Evolutionary conservation across 2,888 invertebrate species (phyloP).

Genomic region (Hipparchia sbordonii): DNA sequence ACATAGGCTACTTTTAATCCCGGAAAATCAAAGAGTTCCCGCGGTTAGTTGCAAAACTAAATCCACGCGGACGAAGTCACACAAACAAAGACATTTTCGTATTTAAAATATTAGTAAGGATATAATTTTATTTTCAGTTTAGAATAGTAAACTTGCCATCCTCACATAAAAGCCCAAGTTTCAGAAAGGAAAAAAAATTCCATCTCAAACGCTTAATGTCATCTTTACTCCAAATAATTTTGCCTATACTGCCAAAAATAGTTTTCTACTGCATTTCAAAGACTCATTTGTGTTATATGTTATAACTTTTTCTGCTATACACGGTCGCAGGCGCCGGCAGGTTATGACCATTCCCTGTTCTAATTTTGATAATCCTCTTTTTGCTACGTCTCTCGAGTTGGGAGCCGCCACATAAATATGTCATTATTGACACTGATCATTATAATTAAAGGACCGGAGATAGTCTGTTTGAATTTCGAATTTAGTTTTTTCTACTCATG

Average conservation of each 20-base stretch:
- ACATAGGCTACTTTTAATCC: too few relatives aligned
- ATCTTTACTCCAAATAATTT: neutral
- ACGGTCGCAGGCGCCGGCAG: slow-evolving; percentile 71
- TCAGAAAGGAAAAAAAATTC: too few relatives aligned
- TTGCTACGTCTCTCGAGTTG: slow-evolving; percentile 43
- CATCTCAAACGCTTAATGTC: neutral
- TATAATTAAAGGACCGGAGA: slow-evolving; percentile 59
- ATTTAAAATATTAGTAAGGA: too few relatives aligned
- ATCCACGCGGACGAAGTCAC: too few relatives aligned
- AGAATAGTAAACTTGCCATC: too few relatives aligned
- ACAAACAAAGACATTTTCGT: too few relatives aligned
- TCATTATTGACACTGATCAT: slow-evolving; percentile 76
- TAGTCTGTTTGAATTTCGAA: slow-evolving; percentile 20
- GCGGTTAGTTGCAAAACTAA: too few relatives aligned
- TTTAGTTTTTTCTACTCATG: neutral
- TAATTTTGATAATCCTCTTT: slow-evolving; percentile 64
- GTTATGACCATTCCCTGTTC: slow-evolving; percentile 55
- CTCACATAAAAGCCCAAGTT: too few relatives aligned
- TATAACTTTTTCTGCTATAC: slow-evolving; percentile 65
- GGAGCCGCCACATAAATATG: slow-evolving; percentile 65
- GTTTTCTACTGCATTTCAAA: slow-evolving; percentile 53
- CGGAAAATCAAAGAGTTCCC: too few relatives aligned
- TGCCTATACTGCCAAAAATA: slow-evolving; percentile 53
- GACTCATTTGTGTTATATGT: slow-evolving; percentile 61
- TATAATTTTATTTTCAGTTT: too few relatives aligned